These are phyloP conservation scores for Apocheima hispidaria DNA, from an alignment of 2,888 invertebrate species.

Conservation along the genomic window DNA sequence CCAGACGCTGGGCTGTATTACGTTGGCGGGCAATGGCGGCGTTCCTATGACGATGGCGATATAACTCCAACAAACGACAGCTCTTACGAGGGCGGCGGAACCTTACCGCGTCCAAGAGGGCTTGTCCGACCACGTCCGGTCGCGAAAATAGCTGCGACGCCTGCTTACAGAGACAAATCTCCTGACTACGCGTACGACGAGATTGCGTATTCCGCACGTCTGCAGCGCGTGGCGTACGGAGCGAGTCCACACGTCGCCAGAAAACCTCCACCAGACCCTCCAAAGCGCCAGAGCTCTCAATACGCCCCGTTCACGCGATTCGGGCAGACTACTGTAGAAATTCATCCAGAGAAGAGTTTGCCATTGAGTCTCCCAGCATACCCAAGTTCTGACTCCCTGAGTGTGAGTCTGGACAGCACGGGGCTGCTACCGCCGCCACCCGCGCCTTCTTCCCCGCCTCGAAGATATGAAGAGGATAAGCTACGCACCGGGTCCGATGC, in stretches of 20 bases:
- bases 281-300: conserved; percentile 89
- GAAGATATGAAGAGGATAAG: conserved; percentile 77
- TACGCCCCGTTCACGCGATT: conserved; percentile 81
- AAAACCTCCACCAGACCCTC: conserved; percentile 93
- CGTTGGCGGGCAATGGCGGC: conserved; percentile 88
- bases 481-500: conserved; percentile 92
- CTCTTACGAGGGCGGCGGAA: conserved; percentile 91
- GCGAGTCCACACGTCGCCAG: conserved; percentile 91
- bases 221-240: conserved; percentile 85
- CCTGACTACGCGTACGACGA: conserved; percentile 83
- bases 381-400: conserved; percentile 88
- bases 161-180: conserved; percentile 74
- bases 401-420: conserved; percentile 88
- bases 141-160: conserved; percentile 90
- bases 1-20: conserved; percentile 87
- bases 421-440: conserved; percentile 88
- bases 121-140: conserved; percentile 93
- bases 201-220: conserved; percentile 77
- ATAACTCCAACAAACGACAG: conserved; percentile 93
- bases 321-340: conserved; percentile 87
- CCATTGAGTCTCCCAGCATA: conserved; percentile 88
- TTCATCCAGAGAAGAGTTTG: conserved; percentile 85
- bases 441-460: conserved; percentile 88
- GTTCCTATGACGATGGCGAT: conserved; percentile 95
- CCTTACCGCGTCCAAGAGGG: conserved; percentile 93